These are phyloP conservation scores for Polia nebulosa DNA, from an alignment of 2,888 invertebrate genomes.

Conservation along the genomic window DNA sequence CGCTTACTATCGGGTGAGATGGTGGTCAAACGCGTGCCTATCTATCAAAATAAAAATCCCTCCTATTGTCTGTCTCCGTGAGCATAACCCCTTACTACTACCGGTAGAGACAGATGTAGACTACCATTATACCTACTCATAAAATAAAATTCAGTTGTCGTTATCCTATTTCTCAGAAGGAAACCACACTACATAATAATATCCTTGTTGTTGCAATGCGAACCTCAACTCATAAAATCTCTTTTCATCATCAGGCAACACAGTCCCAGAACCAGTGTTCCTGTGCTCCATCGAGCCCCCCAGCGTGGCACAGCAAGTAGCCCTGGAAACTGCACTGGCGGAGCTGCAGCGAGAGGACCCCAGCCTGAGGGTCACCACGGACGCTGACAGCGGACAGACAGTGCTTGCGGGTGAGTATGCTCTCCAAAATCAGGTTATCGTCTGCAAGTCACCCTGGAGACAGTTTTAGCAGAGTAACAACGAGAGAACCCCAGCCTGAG, in stretches of 20 bases:
- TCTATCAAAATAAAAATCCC: no score
- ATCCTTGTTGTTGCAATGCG: no score
- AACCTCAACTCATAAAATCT: no score
- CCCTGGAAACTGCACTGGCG: slow-evolving; percentile 95
- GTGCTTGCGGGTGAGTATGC: slow-evolving; percentile 93
- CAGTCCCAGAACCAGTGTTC: slow-evolving; percentile 98
- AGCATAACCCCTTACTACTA: no score
- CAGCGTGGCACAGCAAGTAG: slow-evolving; percentile 93
- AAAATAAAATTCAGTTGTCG: no score
- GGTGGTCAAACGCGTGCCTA: no score
- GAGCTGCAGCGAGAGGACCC: slow-evolving; percentile 98
- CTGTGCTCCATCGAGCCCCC: slow-evolving; percentile 99
- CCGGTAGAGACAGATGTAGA: no score
- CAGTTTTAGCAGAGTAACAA: slow-evolving; percentile 94
- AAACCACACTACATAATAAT: no score
- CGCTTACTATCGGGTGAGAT: no score
- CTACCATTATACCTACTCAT: no score
- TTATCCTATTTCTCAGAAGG: no score
- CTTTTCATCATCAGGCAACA: slow-evolving; percentile 86
- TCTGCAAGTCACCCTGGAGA: slow-evolving; percentile 94
- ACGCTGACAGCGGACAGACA: slow-evolving; percentile 96
- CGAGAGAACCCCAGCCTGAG: slow-evolving; percentile 97
- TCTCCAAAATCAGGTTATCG: background rate
- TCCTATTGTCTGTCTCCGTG: no score
- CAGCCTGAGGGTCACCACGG: slow-evolving; percentile 94